Conservation (phyloP, 2,113 vertebrate genomes). For the Oreochromis spilurus region DNA sequence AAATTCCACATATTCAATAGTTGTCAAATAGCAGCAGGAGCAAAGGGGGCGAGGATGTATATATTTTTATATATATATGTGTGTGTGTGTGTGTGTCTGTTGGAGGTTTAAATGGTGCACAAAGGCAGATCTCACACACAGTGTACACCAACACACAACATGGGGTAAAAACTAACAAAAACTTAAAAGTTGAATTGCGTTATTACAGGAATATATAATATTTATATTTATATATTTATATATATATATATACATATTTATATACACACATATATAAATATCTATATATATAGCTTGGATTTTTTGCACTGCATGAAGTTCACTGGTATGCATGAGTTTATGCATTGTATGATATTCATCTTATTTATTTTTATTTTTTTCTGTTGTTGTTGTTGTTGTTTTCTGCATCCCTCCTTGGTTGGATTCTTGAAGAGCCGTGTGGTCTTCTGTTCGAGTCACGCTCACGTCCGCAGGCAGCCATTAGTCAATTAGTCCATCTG, state of each 20-base stretch:
- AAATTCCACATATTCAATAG: constrained; percentile 12
- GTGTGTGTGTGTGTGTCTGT: not conserved
- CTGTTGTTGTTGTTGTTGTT: constrained; percentile 8
- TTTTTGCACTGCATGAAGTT: constrained; percentile 75
- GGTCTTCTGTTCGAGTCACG: constrained; percentile 53
- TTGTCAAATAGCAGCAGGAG: constrained; percentile 43
- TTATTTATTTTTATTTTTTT: not conserved
- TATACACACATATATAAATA: constrained; percentile 56
- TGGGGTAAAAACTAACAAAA: constrained; percentile 60
- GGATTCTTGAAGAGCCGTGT: constrained; percentile 33
- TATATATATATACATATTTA: constrained; percentile 26
- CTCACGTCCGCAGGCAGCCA: constrained; percentile 31
- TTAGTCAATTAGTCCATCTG: constrained; percentile 34
- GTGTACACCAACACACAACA: constrained; percentile 68
- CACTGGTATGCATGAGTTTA: constrained; percentile 65
- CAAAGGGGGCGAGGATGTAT: not conserved
- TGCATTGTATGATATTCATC: constrained; percentile 54
- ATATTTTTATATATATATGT: not conserved
- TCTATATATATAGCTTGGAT: constrained; percentile 66
- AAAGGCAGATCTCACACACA: constrained; percentile 67
- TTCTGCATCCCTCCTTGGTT: constrained; percentile 1
- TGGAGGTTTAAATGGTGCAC: constrained; percentile 52
- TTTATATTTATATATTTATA: constrained; percentile 59
- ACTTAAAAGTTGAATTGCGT: constrained; percentile 68
- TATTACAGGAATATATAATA: constrained; percentile 73